phyloP scores from a whole-genome alignment of 2,888 invertebrate species.

The Epirrhoe alternata region DNA sequence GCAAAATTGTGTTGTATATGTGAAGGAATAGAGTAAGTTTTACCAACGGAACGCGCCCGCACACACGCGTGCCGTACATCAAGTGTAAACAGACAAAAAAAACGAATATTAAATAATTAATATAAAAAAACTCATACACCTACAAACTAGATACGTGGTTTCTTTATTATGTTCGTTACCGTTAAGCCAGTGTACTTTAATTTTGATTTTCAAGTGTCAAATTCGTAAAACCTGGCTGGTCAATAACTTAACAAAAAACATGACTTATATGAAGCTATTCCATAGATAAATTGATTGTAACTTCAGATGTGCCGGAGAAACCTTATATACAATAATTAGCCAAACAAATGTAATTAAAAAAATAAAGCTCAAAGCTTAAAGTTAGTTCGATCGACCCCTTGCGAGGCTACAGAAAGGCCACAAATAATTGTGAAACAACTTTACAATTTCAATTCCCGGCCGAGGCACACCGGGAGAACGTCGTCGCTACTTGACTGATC shows the following conservation, averaged over 20 bases:
- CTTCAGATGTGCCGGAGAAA: constrained; percentile 33
- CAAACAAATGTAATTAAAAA: constrained; percentile 42
- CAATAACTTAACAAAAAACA: constrained; percentile 34
- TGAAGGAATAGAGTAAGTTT: constrained; percentile 13
- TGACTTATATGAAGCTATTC: constrained; percentile 38
- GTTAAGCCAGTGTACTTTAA: constrained; percentile 26
- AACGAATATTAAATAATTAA: constrained; percentile 72
- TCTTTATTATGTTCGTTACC: constrained; percentile 52
- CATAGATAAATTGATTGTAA: constrained; percentile 27
- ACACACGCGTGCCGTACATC: constrained; percentile 62
- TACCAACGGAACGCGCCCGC: constrained; percentile 41
- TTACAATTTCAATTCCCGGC: constrained; percentile 43
- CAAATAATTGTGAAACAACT: constrained; percentile 52
- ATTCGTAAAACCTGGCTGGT: constrained; percentile 24
- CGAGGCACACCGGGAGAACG: background rate
- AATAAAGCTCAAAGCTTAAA: constrained; percentile 65
- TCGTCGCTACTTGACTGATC: background rate
- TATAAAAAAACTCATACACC: constrained; percentile 77
- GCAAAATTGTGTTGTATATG: constrained; percentile 13
- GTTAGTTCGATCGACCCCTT: constrained; percentile 52
- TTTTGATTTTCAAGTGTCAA: constrained; percentile 25
- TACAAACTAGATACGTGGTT: constrained; percentile 77
- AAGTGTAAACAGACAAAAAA: constrained; percentile 70
- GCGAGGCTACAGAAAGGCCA: constrained; percentile 62
- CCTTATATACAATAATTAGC: constrained; percentile 37